Base-by-base conservation (phyloP, 2,888 invertebrate genomes). In the Meloe dianella region DNA sequence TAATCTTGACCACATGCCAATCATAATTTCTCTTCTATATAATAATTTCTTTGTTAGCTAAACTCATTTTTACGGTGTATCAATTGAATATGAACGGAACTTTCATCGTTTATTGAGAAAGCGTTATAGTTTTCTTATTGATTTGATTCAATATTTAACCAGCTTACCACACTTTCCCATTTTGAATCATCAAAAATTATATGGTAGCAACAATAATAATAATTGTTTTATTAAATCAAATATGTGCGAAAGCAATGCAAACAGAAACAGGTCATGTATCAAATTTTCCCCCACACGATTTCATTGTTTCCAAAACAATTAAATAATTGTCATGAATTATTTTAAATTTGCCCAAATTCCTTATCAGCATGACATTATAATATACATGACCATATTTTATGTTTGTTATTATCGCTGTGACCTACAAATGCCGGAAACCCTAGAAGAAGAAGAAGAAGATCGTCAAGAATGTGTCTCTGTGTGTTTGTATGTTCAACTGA, bases 351-450 rank as follows among this genome's bases (percentile, higher is more conserved):
- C 24, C 54, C 54, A 24, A 54, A 54, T 54, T 12, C 51, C 51
- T 54, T 0, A 0, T 24, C 24, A 54, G 12, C 14, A 3, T 24
- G 5, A 14, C 54, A 54, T 47, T 47, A 20, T 47, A 20, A 47
- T 20, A 20, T 20, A 54, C 22, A 5, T 54, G 22, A 22, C 41
- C 41, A 41, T 41, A 41, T 41, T 41, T 41, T 41, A 41, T 8
- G 41, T 27, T 24, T 22, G 51, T 54, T 54, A 20, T 54, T 54
- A 54, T 54, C 51, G 22, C 22, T 6, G 1, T 54, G 54, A 54
- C 24, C 54, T 14, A 54, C 54, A 54, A 54, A 54, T 24, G 24
- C 54, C 54, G 54, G 54, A 54, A 54, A 54, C 24, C 24, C 54
- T 54, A 24, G 10, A 24, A 38, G n/a, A 38, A 24, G 10, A 24